Base-by-base conservation (phyloP, 2,888 invertebrate genomes). In the Eurytoma adleriae region DNA sequence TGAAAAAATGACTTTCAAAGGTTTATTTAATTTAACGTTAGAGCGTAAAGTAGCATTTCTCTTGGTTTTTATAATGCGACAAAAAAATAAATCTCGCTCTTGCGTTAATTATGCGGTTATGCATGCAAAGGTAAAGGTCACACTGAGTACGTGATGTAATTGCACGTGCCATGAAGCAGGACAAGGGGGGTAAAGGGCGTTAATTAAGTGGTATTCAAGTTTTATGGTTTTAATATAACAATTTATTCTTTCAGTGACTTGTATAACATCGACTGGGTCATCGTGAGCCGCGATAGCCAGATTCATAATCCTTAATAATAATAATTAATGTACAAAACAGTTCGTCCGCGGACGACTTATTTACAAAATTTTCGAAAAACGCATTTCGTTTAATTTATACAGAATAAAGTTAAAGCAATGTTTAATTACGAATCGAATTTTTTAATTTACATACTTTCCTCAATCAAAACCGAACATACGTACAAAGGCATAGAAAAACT, bases 161-260 rank as follows among this genome's bases (percentile, higher is more conserved):
- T 18, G n/a, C 54, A 4, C 18, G 48, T 70, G 64, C 24, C 73
- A 68, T 0, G n/a, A 5, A 30, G 30, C 5, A 20, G 14, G 62
- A 54, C 10, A 0, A 14, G n/a, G 1, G 40, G 50, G 48, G 3
- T 27, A 48, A 13, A 14, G n/a, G 56, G 7, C 48, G 2, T 24
- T 30, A 40, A 72, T 59, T 61, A 40, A 76, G 27, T 68, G 59
- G 67, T 14, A 7, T 13, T 14, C 50, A 57, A 70, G n/a, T 66
- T 24, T 62, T 14, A n/a, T 48, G 56, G 61, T 81, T 81, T 80
- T 80, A 20, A 78, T 78, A 82, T 82, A 82, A 82, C 82, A 82
- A 82, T 81, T 82, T 70, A 70, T 82, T 40, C 62, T 69, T 76
- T 82, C 59, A 78, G 61, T 79, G 76, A 77, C 80, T 82, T 67